These are phyloP conservation scores for Caenorhabditis elegans DNA, from an alignment of 1,140 invertebrate genomes.

Conservation along the genomic window DNA sequence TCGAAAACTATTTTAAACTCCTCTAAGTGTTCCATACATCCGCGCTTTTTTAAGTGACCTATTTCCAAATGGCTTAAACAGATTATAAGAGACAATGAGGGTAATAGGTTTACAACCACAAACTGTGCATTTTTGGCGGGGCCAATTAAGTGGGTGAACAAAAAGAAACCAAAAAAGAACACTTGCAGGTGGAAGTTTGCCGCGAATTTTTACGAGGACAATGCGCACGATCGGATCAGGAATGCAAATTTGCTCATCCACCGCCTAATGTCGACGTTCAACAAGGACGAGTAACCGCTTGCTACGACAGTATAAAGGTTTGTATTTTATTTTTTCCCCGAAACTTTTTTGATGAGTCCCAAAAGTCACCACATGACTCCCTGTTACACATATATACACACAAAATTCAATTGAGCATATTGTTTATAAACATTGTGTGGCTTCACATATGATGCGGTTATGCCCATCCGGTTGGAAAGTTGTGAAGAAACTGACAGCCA, in stretches of 20 bases:
- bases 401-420: background rate
- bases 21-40: too few species aligned
- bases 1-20: conserved; percentile 7
- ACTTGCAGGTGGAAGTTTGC: conserved; percentile 84
- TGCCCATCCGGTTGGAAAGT: background rate
- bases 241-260: conserved; percentile 99
- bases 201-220: conserved; percentile 98
- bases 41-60: too few species aligned
- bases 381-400: background rate
- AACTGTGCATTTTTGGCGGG: background rate
- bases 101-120: background rate
- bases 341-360: too few species aligned
- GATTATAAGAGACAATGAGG: background rate
- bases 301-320: conserved; percentile 99
- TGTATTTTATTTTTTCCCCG: too few species aligned
- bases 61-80: background rate
- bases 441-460: background rate
- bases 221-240: conserved; percentile 94
- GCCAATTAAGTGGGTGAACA: background rate
- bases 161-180: background rate
- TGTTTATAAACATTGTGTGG: conserved; percentile 28
- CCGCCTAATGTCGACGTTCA: conserved; percentile 98
- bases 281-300: conserved; percentile 98
- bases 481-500: too few species aligned
- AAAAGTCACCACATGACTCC: background rate